Percentiles rank a stretch among this genome's conserved stretches.
These are phyloP conservation scores for Corticium candelabrum DNA, from an alignment of 37 sponge, comb jelly and placozoan species.

Conservation along the genomic window DNA sequence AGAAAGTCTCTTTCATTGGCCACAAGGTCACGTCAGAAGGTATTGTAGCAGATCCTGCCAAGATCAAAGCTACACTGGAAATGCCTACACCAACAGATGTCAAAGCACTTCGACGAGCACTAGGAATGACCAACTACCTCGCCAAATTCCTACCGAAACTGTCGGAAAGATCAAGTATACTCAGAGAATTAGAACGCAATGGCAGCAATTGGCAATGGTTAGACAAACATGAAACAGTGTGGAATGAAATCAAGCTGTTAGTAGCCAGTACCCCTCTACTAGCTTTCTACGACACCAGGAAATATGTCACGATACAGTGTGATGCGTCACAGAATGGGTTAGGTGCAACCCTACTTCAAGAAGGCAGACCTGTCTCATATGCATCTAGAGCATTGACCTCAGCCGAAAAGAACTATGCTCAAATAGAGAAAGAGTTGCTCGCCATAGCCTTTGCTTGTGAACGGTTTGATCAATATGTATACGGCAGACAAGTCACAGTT, in stretches of 20 bases:
- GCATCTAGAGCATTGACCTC: background rate
- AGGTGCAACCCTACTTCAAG: conserved; percentile 29
- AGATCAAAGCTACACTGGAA: background rate
- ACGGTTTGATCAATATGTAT: conserved; percentile 7
- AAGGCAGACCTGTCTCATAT: conserved; percentile 21
- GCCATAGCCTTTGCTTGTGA: conserved; percentile 27
- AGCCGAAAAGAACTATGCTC: conserved; percentile 21
- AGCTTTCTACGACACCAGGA: conserved; percentile 17
- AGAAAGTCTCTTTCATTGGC: background rate
- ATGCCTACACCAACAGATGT: background rate
- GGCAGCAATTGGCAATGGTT: background rate
- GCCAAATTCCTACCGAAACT: background rate
- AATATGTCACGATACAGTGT: conserved; percentile 9
- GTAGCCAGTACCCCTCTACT: conserved; percentile 14
- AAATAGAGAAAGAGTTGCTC: conserved; percentile 32
- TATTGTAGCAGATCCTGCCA: background rate
- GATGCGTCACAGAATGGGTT: conserved; percentile 28
- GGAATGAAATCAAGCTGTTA: background rate
- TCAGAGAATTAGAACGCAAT: background rate
- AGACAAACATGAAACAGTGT: background rate
- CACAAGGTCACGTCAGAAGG: background rate
- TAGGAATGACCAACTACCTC: background rate
- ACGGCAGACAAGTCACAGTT: background rate
- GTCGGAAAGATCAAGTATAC: background rate
- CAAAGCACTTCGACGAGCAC: no score